phyloP scores from a whole-genome alignment of 1,140 invertebrate species.

The Trialeurodes vaporariorum region DNA sequence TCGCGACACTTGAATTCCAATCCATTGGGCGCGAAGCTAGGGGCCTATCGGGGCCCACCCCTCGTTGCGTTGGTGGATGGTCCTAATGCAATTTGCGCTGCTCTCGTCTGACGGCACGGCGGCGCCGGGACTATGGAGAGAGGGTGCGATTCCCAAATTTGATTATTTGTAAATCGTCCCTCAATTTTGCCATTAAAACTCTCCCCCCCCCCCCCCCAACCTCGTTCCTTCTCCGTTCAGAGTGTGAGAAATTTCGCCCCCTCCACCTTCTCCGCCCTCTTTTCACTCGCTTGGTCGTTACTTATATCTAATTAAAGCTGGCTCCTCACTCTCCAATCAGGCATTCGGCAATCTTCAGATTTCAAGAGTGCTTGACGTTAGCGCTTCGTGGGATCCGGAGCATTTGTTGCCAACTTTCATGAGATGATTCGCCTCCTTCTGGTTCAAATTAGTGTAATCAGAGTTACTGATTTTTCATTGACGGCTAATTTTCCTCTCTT shows the following conservation, averaged over 20 bases:
- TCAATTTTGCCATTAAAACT: not conserved
- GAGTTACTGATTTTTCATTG: too few relatives aligned
- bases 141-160: not conserved
- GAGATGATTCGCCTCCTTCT: too few relatives aligned
- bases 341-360: not conserved
- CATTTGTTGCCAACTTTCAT: too few relatives aligned
- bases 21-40: not conserved
- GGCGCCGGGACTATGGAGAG: too few relatives aligned
- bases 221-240: too few relatives aligned
- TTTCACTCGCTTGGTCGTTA: not conserved
- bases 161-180: not conserved
- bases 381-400: not conserved
- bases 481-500: too few relatives aligned
- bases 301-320: constrained; percentile 1
- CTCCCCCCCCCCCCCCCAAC: too few relatives aligned
- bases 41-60: too few relatives aligned
- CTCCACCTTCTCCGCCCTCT: not conserved
- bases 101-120: too few relatives aligned
- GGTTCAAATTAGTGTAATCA: too few relatives aligned
- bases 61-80: too few relatives aligned
- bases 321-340: not conserved
- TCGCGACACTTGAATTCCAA: not conserved
- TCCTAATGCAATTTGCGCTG: not conserved
- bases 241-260: not conserved
- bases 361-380: too few relatives aligned